Conservation (phyloP, 2,888 invertebrate genomes). For the Sarcophaga carnaria region DNA sequence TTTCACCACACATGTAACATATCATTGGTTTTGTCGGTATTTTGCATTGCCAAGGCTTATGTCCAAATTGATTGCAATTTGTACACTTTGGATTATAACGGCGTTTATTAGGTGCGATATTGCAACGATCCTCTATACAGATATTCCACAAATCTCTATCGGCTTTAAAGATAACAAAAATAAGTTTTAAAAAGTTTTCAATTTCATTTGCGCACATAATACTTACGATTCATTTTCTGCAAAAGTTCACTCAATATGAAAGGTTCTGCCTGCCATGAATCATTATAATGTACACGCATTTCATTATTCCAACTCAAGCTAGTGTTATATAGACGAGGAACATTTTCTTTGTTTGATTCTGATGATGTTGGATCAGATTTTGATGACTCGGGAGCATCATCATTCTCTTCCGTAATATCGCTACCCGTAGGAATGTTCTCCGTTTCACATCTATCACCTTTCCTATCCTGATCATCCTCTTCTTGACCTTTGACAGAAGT, state of each 20-base stretch:
- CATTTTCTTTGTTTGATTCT: constrained; percentile 21
- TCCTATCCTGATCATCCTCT: constrained; percentile 25
- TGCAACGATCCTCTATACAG: constrained; percentile 76
- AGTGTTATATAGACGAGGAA: constrained; percentile 56
- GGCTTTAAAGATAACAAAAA: constrained; percentile 57
- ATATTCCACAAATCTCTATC: constrained; percentile 77
- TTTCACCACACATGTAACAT: constrained; percentile 87
- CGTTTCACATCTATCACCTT: constrained; percentile 71
- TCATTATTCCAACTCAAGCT: constrained; percentile 81
- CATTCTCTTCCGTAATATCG: constrained; percentile 76
- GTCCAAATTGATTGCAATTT: constrained; percentile 86
- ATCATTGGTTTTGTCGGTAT: constrained; percentile 83
- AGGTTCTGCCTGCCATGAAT: constrained; percentile 86
- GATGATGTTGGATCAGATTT: background rate
- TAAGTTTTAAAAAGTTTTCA: background rate
- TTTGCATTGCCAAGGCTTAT: constrained; percentile 84
- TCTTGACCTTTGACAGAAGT: constrained; percentile 71
- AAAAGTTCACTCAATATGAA: constrained; percentile 84
- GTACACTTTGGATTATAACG: constrained; percentile 83
- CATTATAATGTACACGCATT: constrained; percentile 86
- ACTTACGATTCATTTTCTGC: constrained; percentile 86
- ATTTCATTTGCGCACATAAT: background rate
- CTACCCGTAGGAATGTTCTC: constrained; percentile 76
- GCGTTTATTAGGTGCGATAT: constrained; percentile 69
- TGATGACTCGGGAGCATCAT: constrained; percentile 6